Conservation (phyloP, 2,888 invertebrate species). For the Erebia aethiops region DNA sequence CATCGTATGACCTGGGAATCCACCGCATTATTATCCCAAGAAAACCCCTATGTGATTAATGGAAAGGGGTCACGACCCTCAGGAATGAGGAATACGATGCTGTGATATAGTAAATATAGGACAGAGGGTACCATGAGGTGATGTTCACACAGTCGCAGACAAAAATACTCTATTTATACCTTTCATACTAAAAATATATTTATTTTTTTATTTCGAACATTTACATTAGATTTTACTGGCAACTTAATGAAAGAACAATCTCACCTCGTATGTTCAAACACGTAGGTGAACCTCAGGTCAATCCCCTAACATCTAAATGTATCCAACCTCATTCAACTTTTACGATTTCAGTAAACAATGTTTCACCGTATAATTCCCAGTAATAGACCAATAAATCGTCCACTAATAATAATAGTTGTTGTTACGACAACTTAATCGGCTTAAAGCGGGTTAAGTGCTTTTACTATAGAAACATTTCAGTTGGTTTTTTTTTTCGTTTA, state of each 20-base stretch:
- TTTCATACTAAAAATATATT: too few relatives aligned
- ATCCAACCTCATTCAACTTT: slow-evolving; percentile 20
- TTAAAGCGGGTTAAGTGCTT: background rate
- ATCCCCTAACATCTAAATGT: slow-evolving; percentile 9
- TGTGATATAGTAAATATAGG: too few relatives aligned
- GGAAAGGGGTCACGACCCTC: too few relatives aligned
- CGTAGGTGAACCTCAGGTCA: slow-evolving; percentile 1
- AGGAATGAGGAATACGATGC: too few relatives aligned
- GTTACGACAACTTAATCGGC: slow-evolving; percentile 36
- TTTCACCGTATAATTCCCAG: slow-evolving; percentile 26
- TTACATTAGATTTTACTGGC: background rate
- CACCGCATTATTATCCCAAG: too few relatives aligned
- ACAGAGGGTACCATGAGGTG: too few relatives aligned
- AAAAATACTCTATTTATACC: too few relatives aligned
- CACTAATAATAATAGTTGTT: slow-evolving; percentile 30
- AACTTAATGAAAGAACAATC: background rate
- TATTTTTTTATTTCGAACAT: background rate
- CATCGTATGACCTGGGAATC: too few relatives aligned
- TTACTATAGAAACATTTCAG: slow-evolving; percentile 7
- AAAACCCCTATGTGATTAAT: too few relatives aligned
- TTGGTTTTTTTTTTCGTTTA: too few relatives aligned
- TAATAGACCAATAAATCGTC: slow-evolving; percentile 32
- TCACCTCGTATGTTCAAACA: background rate
- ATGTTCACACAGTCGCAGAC: too few relatives aligned
- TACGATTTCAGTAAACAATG: slow-evolving; percentile 32